These are phyloP conservation scores for Melanocharis versteri DNA, from an alignment of 2,113 vertebrate species.

Conservation along the genomic window DNA sequence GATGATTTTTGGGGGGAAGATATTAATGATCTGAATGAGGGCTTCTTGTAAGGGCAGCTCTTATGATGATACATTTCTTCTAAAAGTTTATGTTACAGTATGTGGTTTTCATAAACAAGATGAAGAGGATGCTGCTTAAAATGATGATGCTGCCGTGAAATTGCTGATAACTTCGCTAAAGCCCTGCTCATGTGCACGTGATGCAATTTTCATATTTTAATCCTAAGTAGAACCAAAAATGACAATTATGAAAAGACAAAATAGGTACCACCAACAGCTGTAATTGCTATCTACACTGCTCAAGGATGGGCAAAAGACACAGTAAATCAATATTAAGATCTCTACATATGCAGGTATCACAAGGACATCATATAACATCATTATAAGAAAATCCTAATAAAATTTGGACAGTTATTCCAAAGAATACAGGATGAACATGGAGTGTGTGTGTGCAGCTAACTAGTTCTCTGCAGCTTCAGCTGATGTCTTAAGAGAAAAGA, in stretches of 20 bases:
- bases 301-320: constrained; percentile 68
- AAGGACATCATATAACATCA: constrained; percentile 79
- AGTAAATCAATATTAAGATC: constrained; percentile 82
- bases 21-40: constrained; percentile 25
- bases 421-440: constrained; percentile 39
- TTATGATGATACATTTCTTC: constrained; percentile 15
- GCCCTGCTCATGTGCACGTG: constrained; percentile 48
- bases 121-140: constrained; percentile 41
- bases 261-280: constrained; percentile 77
- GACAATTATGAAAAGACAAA: constrained; percentile 83
- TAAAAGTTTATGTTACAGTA: constrained; percentile 51
- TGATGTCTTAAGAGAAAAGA: not conserved
- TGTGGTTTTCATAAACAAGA: constrained; percentile 70
- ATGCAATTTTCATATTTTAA: constrained; percentile 81
- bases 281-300: constrained; percentile 74
- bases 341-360: constrained; percentile 65
- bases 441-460: constrained; percentile 26
- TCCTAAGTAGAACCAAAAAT: constrained; percentile 77
- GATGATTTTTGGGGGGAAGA: constrained; percentile 23
- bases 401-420: constrained; percentile 73
- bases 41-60: constrained; percentile 13
- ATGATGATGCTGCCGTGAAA: constrained; percentile 43
- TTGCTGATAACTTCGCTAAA: constrained; percentile 68
- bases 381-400: constrained; percentile 76
- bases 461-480: constrained; percentile 49